Base-by-base conservation (phyloP, 2,113 vertebrate species). In the Brienomyrus longianalis region DNA sequence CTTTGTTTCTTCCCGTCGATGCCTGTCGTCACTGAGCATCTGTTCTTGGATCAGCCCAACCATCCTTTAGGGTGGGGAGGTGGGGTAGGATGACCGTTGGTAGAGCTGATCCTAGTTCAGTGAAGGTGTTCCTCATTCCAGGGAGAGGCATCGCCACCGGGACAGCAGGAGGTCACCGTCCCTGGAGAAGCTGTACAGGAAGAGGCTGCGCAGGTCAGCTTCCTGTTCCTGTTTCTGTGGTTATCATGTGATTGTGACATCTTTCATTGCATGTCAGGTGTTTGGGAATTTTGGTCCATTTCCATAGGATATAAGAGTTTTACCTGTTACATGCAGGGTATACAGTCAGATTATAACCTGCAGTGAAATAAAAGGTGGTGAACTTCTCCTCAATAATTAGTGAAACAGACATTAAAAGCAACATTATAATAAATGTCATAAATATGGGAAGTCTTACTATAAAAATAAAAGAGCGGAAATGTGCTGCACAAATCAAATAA, bases 71-170 rank as follows among this genome's bases (percentile, higher is more conserved):
- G 6, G 11, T 43, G 17, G 5, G 21, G 59, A 1, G 56, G 11
- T 54, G 70, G 31, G 35, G n/a, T 43, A 45, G 15, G 45, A 23
- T 83, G 2, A 84, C 17, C 17, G 23, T 10, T 84, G 19, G 39
- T 21, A 23, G 43, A 47, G 80, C 1, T 51, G 88, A 51, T 54
- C 31, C 88, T 23, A 2, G 48, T 51, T 89, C 70, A 77, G 70
- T 3, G 4, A 77, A 77, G 21, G 21, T 83, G 19, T 84, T 48
- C 45, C 45, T 83, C 23, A 39, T 19, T 23, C 0, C 83, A 95
- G 98, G 91, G 98, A 99, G 90, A 92, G 97, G 83, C 96, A 98
- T 92, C 96, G 97, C 0, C 97, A 98, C 92, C 96, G 97, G 91
- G 98, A 98, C 3, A 97, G 93, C 88, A 95, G 96, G 91, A 94